Evolutionary conservation across 2,113 vertebrate species (phyloP).

Genomic region (Ophiodon elongatus): DNA sequence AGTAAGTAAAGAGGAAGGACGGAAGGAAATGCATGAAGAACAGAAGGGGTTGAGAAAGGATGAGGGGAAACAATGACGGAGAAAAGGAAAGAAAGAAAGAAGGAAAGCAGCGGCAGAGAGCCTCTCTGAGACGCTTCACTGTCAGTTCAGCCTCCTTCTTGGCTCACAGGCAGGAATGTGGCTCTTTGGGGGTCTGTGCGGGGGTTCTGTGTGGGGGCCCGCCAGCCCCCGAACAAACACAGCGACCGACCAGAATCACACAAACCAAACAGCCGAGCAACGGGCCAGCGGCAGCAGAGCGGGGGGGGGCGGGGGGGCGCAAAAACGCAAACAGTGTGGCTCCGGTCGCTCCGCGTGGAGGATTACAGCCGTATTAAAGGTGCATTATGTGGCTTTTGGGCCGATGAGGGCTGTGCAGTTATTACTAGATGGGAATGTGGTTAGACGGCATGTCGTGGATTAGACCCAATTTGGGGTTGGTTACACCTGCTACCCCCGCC

Average conservation of each 20-base stretch:
- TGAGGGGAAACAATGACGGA: neutral
- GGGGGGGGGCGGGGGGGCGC: neutral
- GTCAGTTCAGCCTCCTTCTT: conserved; percentile 46
- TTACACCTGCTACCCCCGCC: conserved; percentile 11
- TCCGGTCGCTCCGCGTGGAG: neutral
- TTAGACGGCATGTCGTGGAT: conserved; percentile 35
- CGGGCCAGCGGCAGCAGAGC: neutral
- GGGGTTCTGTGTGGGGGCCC: neutral
- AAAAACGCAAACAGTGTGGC: neutral
- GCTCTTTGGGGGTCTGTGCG: neutral
- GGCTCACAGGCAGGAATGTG: conserved; percentile 53
- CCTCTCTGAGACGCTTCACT: conserved; percentile 6
- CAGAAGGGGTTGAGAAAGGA: neutral
- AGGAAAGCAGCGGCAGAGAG: neutral
- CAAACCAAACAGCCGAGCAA: neutral
- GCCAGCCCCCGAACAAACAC: neutral
- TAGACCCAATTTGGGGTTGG: conserved; percentile 16
- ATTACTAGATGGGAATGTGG: conserved; percentile 28
- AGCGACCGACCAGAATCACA: neutral
- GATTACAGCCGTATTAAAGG: conserved; percentile 29
- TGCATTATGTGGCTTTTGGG: conserved; percentile 36
- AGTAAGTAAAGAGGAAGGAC: neutral
- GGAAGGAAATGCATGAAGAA: neutral
- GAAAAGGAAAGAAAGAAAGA: neutral
- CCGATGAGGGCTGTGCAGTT: neutral